Percentiles rank a stretch among this genome's conserved stretches.
These are phyloP conservation scores for Physocephala rufipes DNA, from an alignment of 2,888 invertebrate genomes.

Conservation along the genomic window DNA sequence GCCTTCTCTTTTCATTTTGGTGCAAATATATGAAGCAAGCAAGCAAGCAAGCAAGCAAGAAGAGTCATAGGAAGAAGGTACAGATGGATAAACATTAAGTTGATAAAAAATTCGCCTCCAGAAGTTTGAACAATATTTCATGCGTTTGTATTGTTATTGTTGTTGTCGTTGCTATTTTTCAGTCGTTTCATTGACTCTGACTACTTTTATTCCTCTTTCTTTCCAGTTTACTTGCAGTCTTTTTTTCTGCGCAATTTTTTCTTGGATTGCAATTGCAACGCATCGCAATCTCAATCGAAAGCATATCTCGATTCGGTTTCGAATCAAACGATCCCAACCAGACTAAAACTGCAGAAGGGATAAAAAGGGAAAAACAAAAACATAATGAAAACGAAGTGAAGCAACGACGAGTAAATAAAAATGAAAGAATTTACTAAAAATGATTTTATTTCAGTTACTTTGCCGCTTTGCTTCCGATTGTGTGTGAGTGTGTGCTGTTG, in stretches of 20 bases:
- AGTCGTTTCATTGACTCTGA: not conserved
- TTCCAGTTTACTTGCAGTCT: not conserved
- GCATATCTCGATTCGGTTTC: constrained; percentile 44
- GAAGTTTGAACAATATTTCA: not conserved
- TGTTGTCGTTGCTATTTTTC: constrained; percentile 11
- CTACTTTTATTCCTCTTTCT: constrained; percentile 15
- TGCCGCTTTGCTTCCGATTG: not conserved
- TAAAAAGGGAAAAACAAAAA: constrained; percentile 4
- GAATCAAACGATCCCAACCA: constrained; percentile 51
- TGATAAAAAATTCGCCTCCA: not conserved
- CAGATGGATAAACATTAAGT: not conserved
- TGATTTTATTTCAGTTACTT: constrained; percentile 30
- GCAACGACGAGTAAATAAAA: not conserved
- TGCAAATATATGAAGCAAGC: not conserved
- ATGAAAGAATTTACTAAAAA: constrained; percentile 26
- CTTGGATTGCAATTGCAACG: constrained; percentile 8
- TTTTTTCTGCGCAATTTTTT: constrained; percentile 18
- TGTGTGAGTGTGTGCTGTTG: not conserved
- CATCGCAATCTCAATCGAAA: constrained; percentile 17
- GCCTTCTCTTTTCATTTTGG: not conserved
- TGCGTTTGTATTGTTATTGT: not conserved
- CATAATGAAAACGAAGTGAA: not conserved
- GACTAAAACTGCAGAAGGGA: not conserved
- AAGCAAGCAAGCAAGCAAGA: not conserved
- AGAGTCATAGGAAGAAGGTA: not conserved